Percentiles rank a stretch among this genome's conserved stretches.
phyloP scores from a whole-genome alignment of 2,113 vertebrate species.

The Apteryx mantelli region DNA sequence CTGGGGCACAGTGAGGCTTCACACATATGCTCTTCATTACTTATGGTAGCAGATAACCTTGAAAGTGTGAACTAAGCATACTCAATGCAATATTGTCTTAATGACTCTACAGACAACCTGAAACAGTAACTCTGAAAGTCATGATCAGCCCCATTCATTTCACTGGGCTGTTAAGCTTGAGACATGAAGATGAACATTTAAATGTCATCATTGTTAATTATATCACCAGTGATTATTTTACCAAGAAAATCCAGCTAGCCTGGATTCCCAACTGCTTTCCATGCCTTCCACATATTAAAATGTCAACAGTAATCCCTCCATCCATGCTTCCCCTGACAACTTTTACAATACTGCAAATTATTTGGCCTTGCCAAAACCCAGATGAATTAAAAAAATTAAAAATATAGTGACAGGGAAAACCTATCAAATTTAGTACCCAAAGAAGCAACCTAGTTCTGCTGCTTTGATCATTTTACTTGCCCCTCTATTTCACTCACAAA shows the following conservation, averaged over 20 bases:
- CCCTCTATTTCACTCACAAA: background rate
- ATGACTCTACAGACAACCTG: background rate
- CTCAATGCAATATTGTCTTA: background rate
- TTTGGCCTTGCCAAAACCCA: background rate
- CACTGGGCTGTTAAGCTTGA: background rate
- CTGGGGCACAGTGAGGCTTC: background rate
- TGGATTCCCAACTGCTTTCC: background rate
- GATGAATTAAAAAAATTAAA: background rate
- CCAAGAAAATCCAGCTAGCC: background rate
- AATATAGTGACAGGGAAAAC: background rate
- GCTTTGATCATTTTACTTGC: background rate
- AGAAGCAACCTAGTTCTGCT: background rate
- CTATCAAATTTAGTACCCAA: background rate
- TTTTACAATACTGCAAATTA: background rate
- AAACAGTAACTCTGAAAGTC: background rate
- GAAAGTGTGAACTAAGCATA: background rate
- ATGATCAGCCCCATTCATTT: background rate
- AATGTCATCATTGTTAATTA: background rate
- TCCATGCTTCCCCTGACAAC: background rate
- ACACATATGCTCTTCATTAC: fast-evolving
- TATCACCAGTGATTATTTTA: background rate
- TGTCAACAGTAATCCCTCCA: background rate
- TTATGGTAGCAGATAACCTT: background rate
- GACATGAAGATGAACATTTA: background rate
- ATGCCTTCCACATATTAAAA: background rate